A percentile compares a stretch with the other conserved stretches of the same genome.
Evolutionary conservation across 2,113 vertebrate species (phyloP).

Genomic region (Phalacrocorax carbo): DNA sequence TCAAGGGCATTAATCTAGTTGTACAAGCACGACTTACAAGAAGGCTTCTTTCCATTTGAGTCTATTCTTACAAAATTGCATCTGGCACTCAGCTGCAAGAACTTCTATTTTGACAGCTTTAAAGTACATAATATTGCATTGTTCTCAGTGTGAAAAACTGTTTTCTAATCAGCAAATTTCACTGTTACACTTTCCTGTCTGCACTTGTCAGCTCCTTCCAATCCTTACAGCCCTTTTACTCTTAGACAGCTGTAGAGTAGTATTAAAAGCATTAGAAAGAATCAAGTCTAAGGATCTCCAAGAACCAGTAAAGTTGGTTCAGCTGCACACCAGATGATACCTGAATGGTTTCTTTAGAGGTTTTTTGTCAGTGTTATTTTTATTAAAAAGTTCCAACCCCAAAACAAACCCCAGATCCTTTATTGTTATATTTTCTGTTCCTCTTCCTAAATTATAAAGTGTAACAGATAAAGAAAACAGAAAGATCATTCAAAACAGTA

Average conservation of each 20-base stretch:
- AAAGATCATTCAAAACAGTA: not conserved
- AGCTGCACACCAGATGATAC: not conserved
- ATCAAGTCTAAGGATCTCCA: not conserved
- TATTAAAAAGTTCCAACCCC: not conserved
- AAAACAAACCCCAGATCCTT: not conserved
- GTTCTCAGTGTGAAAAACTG: not conserved
- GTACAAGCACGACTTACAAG: not conserved
- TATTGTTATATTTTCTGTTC: not conserved
- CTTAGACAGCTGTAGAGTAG: not conserved
- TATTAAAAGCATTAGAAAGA: not conserved
- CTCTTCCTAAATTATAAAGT: not conserved
- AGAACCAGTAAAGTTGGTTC: not conserved
- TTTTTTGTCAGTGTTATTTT: not conserved
- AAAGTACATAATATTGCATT: not conserved
- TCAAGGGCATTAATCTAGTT: not conserved
- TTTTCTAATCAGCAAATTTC: constrained; percentile 23
- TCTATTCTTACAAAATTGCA: constrained; percentile 23
- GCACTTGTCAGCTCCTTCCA: not conserved
- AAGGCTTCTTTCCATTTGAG: not conserved
- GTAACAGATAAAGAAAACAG: not conserved
- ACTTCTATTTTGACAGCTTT: not conserved
- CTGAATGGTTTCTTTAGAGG: not conserved
- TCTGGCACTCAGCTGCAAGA: constrained; percentile 3
- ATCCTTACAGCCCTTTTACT: not conserved
- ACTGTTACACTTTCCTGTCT: not conserved